phyloP scores from a whole-genome alignment of 2,888 invertebrate species.

The Orthonevra nobilis region DNA sequence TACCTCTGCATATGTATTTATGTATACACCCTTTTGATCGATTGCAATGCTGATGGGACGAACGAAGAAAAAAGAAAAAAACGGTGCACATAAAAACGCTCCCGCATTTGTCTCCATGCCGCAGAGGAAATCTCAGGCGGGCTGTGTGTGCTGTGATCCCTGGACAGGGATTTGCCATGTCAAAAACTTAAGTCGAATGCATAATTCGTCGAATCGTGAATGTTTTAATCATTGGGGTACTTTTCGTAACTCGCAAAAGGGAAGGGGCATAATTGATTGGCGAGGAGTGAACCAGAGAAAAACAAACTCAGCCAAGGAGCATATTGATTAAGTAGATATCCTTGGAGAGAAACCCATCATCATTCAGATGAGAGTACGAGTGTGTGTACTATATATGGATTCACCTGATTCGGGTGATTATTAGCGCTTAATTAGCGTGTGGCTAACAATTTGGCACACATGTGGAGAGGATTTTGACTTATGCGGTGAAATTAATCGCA shows the following conservation, averaged over 20 bases:
- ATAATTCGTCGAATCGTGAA: conserved; percentile 66
- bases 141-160: conserved; percentile 41
- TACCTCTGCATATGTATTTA: conserved; percentile 27
- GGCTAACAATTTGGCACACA: conserved; percentile 43
- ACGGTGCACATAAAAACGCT: neutral
- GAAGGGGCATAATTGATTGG: conserved; percentile 59
- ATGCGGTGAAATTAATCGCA: conserved; percentile 40
- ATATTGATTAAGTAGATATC: conserved; percentile 62
- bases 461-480: conserved; percentile 53
- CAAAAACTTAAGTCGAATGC: conserved; percentile 70
- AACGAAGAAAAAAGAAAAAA: neutral
- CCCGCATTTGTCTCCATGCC: conserved; percentile 33
- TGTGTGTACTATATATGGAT: too few species aligned
- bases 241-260: neutral
- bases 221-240: conserved; percentile 60
- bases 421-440: conserved; percentile 59
- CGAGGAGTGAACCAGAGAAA: conserved; percentile 8
- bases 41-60: conserved; percentile 58
- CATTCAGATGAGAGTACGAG: conserved; percentile 24
- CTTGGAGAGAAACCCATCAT: conserved; percentile 58
- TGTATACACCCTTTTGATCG: conserved; percentile 63
- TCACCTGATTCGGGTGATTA: conserved; percentile 60
- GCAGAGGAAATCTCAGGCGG: conserved; percentile 54
- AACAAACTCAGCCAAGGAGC: conserved; percentile 1
- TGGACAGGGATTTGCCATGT: conserved; percentile 63